These are phyloP conservation scores for Psix sp. DNA, from an alignment of 1,140 invertebrate genomes.

Conservation along the genomic window DNA sequence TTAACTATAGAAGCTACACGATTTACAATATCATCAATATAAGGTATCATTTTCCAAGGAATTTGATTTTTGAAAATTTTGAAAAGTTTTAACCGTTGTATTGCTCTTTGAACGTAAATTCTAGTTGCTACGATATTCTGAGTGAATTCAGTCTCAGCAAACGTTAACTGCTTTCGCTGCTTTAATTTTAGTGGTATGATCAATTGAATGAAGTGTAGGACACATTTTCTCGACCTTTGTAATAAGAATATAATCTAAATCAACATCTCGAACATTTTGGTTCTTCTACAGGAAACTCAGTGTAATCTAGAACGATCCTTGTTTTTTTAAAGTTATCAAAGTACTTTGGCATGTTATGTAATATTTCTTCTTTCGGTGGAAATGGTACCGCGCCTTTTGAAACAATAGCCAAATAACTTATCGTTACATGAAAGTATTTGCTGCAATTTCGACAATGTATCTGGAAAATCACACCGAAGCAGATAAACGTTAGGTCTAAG, in stretches of 20 bases:
- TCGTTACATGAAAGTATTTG: conserved; percentile 2
- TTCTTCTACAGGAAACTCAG: conserved; percentile 19
- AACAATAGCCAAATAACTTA: background rate
- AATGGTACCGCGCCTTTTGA: conserved; percentile 3
- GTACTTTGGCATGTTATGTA: conserved; percentile 25
- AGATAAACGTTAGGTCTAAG: too few species aligned
- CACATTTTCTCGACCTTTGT: conserved; percentile 23
- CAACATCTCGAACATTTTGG: conserved; percentile 24
- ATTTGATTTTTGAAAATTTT: conserved; percentile 41
- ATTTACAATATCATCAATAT: conserved; percentile 3
- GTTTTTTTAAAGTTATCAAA: conserved; percentile 19
- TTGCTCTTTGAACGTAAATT: conserved; percentile 38
- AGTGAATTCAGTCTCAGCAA: conserved; percentile 51
- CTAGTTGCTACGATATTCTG: conserved; percentile 58
- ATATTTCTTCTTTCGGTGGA: conserved; percentile 15
- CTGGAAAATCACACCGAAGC: conserved; percentile 1
- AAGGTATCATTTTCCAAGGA: conserved; percentile 15
- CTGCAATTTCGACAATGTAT: background rate
- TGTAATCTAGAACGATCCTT: conserved; percentile 11
- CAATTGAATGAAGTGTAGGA: conserved; percentile 18
- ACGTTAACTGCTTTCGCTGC: conserved; percentile 35
- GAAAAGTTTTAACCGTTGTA: conserved; percentile 64
- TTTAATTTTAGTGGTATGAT: conserved; percentile 39
- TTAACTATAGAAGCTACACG: conserved; percentile 4
- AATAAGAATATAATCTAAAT: conserved; percentile 7